Base-by-base conservation (phyloP, 2,113 vertebrate genomes). In the Gorsachius goisagi region DNA sequence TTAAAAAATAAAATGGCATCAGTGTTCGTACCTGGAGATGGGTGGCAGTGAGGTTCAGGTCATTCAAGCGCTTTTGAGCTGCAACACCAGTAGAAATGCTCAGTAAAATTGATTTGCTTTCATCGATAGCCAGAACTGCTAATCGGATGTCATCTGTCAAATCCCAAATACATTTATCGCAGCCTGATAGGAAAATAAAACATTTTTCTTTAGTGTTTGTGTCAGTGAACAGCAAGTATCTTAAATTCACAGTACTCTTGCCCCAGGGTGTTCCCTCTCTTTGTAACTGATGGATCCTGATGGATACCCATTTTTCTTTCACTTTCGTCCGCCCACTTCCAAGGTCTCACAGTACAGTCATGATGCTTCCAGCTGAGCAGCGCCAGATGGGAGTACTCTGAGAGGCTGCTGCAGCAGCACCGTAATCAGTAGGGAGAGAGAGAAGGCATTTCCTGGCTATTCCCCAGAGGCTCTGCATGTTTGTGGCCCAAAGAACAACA, bases 151-250 rank as follows among this genome's bases (percentile, higher is more conserved):
- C 99, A 33, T 99, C 98, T 17, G 98, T 99, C 97, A 99, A 98
- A 96, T 99, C 98, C 99, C 99, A 99, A 86, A 99, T 98, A 56
- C 99, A 99, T 56, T 99, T 99, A 84, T 99, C 99, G 41, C 99
- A 99, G 92, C 97, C 99, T 99, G 92, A 27, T 53, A 79, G 93
- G 35, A 73, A 96, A 97, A 80, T 12, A 90, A 82, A 10, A n/a
- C 5, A 87, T 30, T 86, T 95, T 94, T 63, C 37, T 90, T 63
- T 32, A 45, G 68, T 52, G 59, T 30, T 63, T 74, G 9, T 69
- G 45, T 33, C 64, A 84, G 49, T 78, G 60, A 75, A 60, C 27
- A 37, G 49, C 50, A 93, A 67, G 47, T 66, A 72, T 26, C 59
- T 85, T 44, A 67, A 80, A 85, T 88, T 88, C 56, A 44, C 2